Base-by-base conservation (phyloP, 2,797 vertebrate species). In the Pseudotriccus pelzelni region DNA sequence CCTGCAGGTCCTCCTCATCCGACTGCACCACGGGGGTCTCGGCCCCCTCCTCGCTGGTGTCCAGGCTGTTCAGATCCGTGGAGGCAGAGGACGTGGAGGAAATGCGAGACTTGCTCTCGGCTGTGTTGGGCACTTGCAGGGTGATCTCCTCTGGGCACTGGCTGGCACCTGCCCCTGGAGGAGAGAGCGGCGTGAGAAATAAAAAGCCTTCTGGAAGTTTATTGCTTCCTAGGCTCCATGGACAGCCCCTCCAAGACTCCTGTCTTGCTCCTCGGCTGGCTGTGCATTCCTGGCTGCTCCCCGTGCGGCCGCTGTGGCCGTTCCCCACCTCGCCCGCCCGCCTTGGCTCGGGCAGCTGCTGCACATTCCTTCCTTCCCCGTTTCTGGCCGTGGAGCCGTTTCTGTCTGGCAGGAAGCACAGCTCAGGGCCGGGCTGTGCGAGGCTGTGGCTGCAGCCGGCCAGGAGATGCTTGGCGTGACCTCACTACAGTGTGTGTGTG, bases 11-110 rank as follows among this genome's bases (percentile, higher is more conserved):
- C 87, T 98, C 99, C 24, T 99, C 98, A 10, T 99, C 99, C 0
- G 99, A 99, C 95, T 99, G 99, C 96, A 98, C 98, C 94, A 99
- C 97, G 0, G 99, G 99, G 2, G 99, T 99, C 94, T 99, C 98
- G 0, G 92, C 97, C 39, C 98, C 98, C 3, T 97, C 98, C 12
- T 97, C 98, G 1, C 98, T 99, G 80, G 97, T 98, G 44, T 98
- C 98, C 95, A 99, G 98, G 95, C 99, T 99, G 89, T 98, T 98
- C n/a, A 97, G 96, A 87, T 97, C 98, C 13, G 98, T 98, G 83
- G 98, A 99, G 14, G 98, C 98, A 0, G 99, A 99, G 22, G 98
- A 99, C 0, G 98, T 99, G 39, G 98, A 98, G 5, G 98, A 98
- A 85, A 98, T 97, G 84, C 98, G 98, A 32, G 98, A 98, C 91